These are phyloP conservation scores for Neodontobutis hainanensis DNA, from an alignment of 2,113 vertebrate species.

Conservation along the genomic window DNA sequence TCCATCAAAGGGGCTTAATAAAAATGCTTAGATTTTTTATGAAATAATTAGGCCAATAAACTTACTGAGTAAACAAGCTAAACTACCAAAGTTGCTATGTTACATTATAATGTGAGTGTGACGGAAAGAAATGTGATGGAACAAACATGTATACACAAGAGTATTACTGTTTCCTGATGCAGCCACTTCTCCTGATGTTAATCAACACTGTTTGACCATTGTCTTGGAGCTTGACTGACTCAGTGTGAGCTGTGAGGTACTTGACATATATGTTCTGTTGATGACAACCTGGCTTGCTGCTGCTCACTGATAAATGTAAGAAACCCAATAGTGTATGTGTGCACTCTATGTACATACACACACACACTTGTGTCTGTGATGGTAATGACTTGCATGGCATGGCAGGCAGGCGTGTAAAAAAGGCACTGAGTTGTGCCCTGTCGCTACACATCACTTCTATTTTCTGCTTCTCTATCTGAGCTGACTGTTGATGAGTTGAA, in stretches of 20 bases:
- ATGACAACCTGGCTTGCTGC: conserved; percentile 40
- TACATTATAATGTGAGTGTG: no score
- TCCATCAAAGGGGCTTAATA: no score
- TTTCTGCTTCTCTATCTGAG: conserved; percentile 40
- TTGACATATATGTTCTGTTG: conserved; percentile 42
- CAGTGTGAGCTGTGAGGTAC: conserved; percentile 33
- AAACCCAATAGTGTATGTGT: conserved; percentile 11
- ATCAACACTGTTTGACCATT: conserved; percentile 27
- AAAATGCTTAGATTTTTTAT: no score
- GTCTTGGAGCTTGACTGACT: conserved; percentile 40
- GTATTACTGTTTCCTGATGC: no score
- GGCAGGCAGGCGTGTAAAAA: conserved; percentile 43
- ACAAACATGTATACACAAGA: no score
- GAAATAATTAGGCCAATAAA: no score
- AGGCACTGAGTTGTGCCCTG: no score
- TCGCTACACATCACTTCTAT: no score
- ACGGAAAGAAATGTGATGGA: no score
- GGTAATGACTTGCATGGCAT: conserved; percentile 45
- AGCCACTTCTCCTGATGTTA: conserved; percentile 15
- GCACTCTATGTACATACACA: background rate
- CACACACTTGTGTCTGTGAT: conserved; percentile 20
- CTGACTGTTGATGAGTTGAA: conserved; percentile 32
- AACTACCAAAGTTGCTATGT: no score
- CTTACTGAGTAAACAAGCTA: no score
- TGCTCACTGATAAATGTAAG: conserved; percentile 40